Percentiles rank a stretch among this genome's conserved stretches.
phyloP scores from a whole-genome alignment of 1,140 invertebrate genomes.

The Drosophila bocki region DNA sequence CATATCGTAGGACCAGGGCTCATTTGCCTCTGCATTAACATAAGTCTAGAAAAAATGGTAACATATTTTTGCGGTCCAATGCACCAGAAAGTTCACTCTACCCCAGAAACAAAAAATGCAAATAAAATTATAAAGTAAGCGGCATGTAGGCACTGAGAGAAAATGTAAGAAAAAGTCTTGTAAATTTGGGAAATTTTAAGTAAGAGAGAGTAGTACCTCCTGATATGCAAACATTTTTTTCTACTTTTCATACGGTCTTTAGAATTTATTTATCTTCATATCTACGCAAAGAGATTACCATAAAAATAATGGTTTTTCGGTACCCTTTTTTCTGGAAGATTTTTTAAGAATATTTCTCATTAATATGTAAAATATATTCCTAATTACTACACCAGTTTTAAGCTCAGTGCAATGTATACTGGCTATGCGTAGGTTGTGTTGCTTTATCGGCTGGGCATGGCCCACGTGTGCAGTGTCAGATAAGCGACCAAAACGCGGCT shows the following conservation, averaged over 20 bases:
- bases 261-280: too few relatives aligned
- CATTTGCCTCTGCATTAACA: conserved; percentile 47
- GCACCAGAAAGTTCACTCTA: conserved; percentile 34
- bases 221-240: too few relatives aligned
- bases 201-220: not conserved
- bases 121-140: conserved; percentile 73
- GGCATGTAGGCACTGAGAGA: not conserved
- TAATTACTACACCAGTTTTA: not conserved
- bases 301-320: too few relatives aligned
- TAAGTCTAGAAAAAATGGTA: conserved; percentile 42
- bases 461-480: conserved; percentile 62
- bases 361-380: not conserved
- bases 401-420: not conserved
- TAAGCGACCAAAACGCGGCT: conserved; percentile 70
- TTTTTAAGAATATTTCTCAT: not conserved
- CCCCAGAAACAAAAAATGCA: conserved; percentile 32
- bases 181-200: not conserved
- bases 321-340: too few relatives aligned
- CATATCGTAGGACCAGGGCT: conserved; percentile 4
- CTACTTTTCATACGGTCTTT: too few relatives aligned
- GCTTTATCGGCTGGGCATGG: conserved; percentile 55
- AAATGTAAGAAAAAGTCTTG: not conserved
- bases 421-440: conserved; percentile 5
- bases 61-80: conserved; percentile 45
- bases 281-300: not conserved